These are phyloP conservation scores for Pelosia muscerda DNA, from an alignment of 2,888 invertebrate genomes.

Conservation along the genomic window DNA sequence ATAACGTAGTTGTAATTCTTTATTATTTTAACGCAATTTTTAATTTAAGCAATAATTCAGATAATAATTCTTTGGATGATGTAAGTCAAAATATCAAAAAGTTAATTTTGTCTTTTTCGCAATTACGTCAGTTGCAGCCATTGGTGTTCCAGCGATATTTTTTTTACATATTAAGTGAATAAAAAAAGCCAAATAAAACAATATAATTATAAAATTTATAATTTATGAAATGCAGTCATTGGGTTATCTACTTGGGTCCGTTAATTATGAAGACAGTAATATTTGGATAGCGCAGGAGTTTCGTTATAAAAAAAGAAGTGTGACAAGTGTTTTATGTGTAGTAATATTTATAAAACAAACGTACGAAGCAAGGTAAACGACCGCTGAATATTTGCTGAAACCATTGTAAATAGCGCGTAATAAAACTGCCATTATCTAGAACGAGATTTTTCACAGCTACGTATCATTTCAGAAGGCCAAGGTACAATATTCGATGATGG, in stretches of 20 bases:
- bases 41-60: neutral
- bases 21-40: neutral
- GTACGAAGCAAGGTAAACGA: slow-evolving; percentile 29
- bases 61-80: neutral
- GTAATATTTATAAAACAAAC: slow-evolving; percentile 36
- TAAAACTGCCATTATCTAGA: slow-evolving; percentile 22
- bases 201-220: neutral
- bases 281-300: neutral
- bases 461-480: neutral
- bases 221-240: neutral
- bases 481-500: neutral
- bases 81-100: neutral
- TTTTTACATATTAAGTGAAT: neutral
- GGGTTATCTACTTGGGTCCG: neutral
- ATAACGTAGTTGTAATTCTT: neutral
- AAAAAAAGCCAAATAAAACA: neutral
- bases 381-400: slow-evolving; percentile 32
- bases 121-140: slow-evolving; percentile 4
- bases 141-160: neutral
- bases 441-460: slow-evolving; percentile 7
- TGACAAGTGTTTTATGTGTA: slow-evolving; percentile 2
- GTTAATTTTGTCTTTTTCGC: neutral
- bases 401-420: slow-evolving; percentile 22
- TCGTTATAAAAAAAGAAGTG: neutral
- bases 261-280: neutral